Conservation (phyloP, 35 echinoderm and acorn worm species). For the Anneissia japonica region DNA sequence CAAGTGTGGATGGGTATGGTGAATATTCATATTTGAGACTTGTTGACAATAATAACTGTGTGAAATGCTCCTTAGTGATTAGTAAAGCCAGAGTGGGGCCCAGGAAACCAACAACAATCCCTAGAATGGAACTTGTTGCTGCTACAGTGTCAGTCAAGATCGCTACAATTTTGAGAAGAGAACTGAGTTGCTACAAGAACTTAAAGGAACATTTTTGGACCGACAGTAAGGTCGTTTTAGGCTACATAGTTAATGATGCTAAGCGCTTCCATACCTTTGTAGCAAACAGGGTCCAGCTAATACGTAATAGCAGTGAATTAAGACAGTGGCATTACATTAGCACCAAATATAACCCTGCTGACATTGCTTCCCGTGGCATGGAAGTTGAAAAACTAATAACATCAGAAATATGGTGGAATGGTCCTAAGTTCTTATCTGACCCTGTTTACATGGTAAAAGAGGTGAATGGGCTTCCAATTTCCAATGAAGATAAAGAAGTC, state of each 20-base stretch:
- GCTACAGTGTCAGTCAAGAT: constrained; percentile 33
- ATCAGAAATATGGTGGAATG: constrained; percentile 30
- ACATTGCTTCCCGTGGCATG: constrained; percentile 51
- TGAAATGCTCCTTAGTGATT: constrained; percentile 37
- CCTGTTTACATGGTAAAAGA: background rate
- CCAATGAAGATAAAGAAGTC: constrained; percentile 55
- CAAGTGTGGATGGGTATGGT: constrained; percentile 52
- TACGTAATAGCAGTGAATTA: constrained; percentile 1
- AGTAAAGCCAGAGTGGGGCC: constrained; percentile 50
- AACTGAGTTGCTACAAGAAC: too few species aligned
- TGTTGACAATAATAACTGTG: constrained; percentile 20
- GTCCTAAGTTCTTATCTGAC: constrained; percentile 19
- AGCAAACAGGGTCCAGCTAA: constrained; percentile 41
- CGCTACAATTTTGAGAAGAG: too few species aligned
- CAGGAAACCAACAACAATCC: constrained; percentile 41
- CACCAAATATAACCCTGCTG: constrained; percentile 43
- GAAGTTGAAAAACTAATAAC: background rate
- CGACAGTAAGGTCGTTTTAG: too few species aligned
- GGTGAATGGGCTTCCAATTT: background rate
- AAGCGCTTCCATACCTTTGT: constrained; percentile 54
- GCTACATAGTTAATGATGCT: too few species aligned
- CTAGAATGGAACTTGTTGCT: constrained; percentile 48
- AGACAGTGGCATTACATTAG: constrained; percentile 49
- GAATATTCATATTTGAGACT: constrained; percentile 33
- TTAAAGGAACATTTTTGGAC: too few species aligned